Conservation (phyloP, 2,113 vertebrate species). For the Gavia stellata region DNA sequence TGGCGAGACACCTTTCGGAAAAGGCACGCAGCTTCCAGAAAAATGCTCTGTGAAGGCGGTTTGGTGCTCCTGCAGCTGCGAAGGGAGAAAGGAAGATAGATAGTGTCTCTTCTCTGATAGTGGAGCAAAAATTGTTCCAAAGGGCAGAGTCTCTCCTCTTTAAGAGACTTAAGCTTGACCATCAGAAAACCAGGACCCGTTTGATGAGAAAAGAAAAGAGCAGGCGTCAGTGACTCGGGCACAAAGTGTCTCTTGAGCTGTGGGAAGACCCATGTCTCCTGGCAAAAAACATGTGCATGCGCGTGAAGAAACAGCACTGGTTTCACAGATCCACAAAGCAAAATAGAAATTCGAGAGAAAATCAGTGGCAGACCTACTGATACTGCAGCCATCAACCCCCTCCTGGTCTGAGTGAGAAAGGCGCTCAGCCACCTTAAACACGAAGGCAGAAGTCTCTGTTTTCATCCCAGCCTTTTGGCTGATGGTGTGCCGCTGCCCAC, state of each 20-base stretch:
- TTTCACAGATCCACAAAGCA: background rate
- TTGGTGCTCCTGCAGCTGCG: background rate
- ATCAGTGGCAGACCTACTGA: background rate
- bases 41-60: background rate
- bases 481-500: accelerated
- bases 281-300: background rate
- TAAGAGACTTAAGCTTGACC: background rate
- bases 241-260: background rate
- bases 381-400: background rate
- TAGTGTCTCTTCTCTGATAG: background rate
- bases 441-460: background rate
- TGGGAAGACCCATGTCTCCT: background rate
- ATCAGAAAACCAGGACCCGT: background rate
- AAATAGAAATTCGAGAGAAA: background rate
- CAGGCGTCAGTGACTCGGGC: background rate
- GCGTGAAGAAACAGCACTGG: accelerated
- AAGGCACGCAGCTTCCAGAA: background rate
- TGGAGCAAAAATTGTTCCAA: background rate
- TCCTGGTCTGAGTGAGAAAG: background rate
- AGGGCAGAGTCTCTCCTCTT: background rate
- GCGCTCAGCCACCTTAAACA: accelerated
- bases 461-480: background rate
- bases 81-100: background rate
- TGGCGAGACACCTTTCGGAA: background rate
- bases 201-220: background rate